Evolutionary conservation across 2,797 vertebrate genomes (phyloP).

Genomic region (Platyrinchus mystaceus): DNA sequence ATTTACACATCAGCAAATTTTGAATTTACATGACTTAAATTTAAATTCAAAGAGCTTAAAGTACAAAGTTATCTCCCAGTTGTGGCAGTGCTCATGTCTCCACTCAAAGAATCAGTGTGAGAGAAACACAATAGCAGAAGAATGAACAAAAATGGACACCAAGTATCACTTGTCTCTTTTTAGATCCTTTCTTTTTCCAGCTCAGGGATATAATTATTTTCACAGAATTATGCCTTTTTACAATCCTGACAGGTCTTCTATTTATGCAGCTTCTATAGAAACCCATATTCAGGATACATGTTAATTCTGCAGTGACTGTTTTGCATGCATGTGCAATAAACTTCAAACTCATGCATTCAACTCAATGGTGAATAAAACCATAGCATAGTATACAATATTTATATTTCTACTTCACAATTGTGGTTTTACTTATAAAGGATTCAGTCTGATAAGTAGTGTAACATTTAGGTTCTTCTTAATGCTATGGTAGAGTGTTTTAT

Average conservation of each 20-base stretch:
- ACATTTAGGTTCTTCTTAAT: background rate
- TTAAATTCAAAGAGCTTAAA: background rate
- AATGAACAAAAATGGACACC: background rate
- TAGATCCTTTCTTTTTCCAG: background rate
- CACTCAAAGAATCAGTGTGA: background rate
- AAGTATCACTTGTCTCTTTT: background rate
- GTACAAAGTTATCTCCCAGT: background rate
- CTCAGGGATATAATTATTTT: background rate
- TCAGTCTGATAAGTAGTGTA: background rate
- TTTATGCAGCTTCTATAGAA: conserved; percentile 18
- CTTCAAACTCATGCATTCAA: background rate
- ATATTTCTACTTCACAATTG: background rate
- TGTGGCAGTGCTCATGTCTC: background rate
- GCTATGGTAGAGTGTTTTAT: background rate
- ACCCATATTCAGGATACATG: background rate
- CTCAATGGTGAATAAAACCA: background rate
- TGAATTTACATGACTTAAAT: background rate
- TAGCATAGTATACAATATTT: background rate
- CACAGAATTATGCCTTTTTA: background rate
- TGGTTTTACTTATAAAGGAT: background rate
- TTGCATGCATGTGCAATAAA: background rate
- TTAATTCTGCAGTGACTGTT: background rate
- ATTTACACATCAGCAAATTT: background rate
- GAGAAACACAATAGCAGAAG: background rate
- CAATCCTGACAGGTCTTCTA: background rate